Evolutionary conservation across 2,113 vertebrate genomes (phyloP).

Genomic region (Pedetes capensis): DNA sequence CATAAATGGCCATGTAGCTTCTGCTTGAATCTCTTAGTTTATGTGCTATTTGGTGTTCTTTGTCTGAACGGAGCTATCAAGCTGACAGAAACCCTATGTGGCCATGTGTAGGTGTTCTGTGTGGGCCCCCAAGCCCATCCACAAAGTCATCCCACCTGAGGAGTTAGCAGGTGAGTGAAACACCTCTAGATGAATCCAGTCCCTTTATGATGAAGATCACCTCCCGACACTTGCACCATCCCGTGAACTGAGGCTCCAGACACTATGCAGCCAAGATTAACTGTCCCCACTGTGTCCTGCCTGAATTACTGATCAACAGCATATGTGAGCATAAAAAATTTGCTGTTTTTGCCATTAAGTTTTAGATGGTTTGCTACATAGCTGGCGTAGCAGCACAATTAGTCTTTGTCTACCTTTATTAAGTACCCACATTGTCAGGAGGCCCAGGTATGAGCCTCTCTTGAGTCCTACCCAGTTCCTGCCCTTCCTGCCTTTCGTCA

Average conservation of each 20-base stretch:
- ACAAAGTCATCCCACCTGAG: background rate
- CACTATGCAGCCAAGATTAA: rapidly evolving
- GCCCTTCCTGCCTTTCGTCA: no score
- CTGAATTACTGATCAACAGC: background rate
- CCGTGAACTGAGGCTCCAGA: background rate
- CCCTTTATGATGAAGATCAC: background rate
- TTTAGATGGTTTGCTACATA: background rate
- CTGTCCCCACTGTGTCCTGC: background rate
- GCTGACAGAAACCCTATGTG: background rate
- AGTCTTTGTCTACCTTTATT: background rate
- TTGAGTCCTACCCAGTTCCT: no score
- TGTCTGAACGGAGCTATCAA: background rate
- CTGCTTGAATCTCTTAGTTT: background rate
- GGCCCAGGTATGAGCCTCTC: no score
- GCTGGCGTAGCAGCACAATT: background rate
- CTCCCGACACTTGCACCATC: background rate
- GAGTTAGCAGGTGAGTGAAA: background rate
- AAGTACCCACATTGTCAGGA: background rate
- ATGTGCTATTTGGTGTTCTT: no score
- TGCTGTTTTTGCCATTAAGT: background rate
- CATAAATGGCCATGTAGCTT: background rate
- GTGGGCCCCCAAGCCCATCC: rapidly evolving
- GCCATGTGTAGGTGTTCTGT: rapidly evolving
- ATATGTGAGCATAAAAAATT: background rate
- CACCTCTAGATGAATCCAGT: background rate